These are phyloP conservation scores for Calidris pugnax DNA, from an alignment of 2,113 vertebrate genomes.

Conservation along the genomic window DNA sequence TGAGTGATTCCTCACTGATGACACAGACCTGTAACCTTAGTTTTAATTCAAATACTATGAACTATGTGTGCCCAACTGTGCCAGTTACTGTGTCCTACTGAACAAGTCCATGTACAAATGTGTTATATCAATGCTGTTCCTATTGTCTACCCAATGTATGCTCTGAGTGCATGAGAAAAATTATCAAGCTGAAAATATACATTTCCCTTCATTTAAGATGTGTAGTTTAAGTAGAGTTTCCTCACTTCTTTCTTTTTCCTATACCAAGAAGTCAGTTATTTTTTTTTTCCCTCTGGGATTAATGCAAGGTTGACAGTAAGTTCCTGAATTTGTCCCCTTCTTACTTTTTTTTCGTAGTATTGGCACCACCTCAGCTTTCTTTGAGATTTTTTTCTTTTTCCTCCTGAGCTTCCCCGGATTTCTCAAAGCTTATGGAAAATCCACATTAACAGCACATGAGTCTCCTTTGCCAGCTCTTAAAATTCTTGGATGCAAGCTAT, in stretches of 20 bases:
- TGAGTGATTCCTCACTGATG: neutral
- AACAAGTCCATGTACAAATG: neutral
- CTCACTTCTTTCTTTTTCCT: neutral
- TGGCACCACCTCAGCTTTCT: constrained; percentile 13
- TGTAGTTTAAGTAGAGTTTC: neutral
- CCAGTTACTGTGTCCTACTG: neutral
- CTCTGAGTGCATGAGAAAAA: neutral
- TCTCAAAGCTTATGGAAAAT: constrained; percentile 64
- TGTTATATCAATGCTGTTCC: neutral
- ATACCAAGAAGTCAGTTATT: neutral
- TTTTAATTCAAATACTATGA: neutral
- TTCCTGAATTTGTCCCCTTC: constrained; percentile 14
- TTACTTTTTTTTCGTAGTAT: neutral
- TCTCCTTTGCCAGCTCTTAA: constrained; percentile 51
- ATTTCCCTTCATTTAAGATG: neutral
- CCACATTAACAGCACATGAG: constrained; percentile 38
- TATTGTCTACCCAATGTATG: neutral
- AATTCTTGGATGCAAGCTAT: constrained; percentile 52
- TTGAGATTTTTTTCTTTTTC: neutral
- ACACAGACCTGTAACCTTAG: neutral
- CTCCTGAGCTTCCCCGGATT: constrained; percentile 19
- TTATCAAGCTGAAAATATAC: neutral
- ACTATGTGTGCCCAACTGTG: neutral
- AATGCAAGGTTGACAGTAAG: neutral
- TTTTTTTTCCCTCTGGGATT: neutral